A percentile compares a stretch with the other conserved stretches of the same genome.
These are phyloP conservation scores for Sesamia inferens DNA, from an alignment of 2,888 invertebrate genomes.

Conservation along the genomic window DNA sequence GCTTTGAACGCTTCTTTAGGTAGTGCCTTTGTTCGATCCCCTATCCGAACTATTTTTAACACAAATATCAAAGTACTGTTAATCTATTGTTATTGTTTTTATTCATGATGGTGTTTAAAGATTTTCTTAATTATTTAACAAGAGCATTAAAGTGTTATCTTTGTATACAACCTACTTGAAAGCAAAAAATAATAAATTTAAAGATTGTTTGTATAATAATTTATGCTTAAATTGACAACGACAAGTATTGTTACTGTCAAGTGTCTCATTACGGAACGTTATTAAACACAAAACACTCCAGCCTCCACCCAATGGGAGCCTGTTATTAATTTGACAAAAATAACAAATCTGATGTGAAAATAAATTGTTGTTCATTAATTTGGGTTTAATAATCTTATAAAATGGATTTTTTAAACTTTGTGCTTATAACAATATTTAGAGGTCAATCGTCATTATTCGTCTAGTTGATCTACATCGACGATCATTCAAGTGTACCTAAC, in stretches of 20 bases:
- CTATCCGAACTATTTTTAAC: background rate
- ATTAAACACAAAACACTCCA: constrained; percentile 55
- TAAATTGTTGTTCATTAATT: constrained; percentile 15
- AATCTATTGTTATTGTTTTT: background rate
- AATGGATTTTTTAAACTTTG: background rate
- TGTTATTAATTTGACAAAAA: constrained; percentile 42
- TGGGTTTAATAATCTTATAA: background rate
- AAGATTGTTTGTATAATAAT: constrained; percentile 7
- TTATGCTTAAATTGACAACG: constrained; percentile 25
- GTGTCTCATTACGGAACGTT: constrained; percentile 54
- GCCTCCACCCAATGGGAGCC: constrained; percentile 20
- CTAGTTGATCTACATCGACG: background rate
- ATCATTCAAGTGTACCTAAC: background rate
- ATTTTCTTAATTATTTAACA: background rate
- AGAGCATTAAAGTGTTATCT: background rate
- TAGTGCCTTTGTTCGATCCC: background rate
- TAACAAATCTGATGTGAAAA: constrained; percentile 17
- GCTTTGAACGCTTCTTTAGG: background rate
- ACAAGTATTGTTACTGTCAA: constrained; percentile 24
- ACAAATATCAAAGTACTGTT: background rate
- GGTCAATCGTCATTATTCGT: background rate
- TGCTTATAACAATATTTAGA: too few species aligned
- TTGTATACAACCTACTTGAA: background rate
- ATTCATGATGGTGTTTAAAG: background rate
- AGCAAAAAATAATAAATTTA: background rate